A percentile compares a stretch with the other conserved stretches of the same genome.
Conservation (phyloP, 30 jellyfish, hydroid and myxozoan genomes). For the Turritopsis rubra region DNA sequence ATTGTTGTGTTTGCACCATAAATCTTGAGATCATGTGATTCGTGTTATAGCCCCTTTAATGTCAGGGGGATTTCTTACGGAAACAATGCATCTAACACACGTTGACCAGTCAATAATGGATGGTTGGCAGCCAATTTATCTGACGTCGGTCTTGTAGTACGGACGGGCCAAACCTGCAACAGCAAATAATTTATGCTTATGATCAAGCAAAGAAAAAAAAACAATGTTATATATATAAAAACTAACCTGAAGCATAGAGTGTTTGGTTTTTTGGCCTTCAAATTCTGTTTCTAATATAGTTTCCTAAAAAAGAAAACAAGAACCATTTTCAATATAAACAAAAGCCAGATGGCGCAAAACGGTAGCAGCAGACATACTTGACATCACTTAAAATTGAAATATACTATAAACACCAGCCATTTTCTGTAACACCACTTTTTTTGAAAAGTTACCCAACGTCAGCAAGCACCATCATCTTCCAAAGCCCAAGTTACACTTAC, state of each 20-base stretch:
- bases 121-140: conserved; percentile 97
- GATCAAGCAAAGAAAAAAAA: not conserved
- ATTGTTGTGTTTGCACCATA: too few relatives aligned
- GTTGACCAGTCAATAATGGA: conserved; percentile 98
- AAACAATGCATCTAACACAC: conserved; percentile 97
- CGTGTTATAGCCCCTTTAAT: too few relatives aligned
- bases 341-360: too few relatives aligned
- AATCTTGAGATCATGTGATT: too few relatives aligned
- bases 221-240: not conserved
- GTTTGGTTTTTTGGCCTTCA: conserved; percentile 95
- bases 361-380: too few relatives aligned
- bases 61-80: conserved; percentile 58
- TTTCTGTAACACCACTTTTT: too few relatives aligned
- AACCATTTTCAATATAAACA: too few relatives aligned
- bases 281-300: conserved; percentile 86
- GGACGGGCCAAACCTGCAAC: conserved; percentile 97
- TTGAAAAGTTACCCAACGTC: too few relatives aligned
- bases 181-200: not conserved
- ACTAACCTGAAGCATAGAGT: conserved; percentile 89
- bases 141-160: conserved; percentile 92
- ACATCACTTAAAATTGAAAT: too few relatives aligned
- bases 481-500: too few relatives aligned
- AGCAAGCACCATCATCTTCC: too few relatives aligned
- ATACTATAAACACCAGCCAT: too few relatives aligned
- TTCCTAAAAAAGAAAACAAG: conserved; percentile 49